Evolutionary conservation across 2,113 vertebrate species (phyloP).

Genomic region (Ardeotis arabs): DNA sequence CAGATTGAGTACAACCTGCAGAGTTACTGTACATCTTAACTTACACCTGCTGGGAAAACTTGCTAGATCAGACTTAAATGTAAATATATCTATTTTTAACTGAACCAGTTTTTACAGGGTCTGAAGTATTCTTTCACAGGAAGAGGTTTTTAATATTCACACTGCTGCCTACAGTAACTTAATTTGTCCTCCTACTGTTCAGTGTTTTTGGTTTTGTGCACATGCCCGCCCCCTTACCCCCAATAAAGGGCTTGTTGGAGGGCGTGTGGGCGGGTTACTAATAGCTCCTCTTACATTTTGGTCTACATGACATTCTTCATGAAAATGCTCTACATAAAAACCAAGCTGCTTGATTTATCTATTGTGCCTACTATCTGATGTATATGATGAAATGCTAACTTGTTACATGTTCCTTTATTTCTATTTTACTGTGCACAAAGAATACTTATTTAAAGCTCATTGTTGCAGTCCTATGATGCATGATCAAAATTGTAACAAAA

Average conservation of each 20-base stretch:
- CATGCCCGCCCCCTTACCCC: not conserved
- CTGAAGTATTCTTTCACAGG: slow-evolving; percentile 71
- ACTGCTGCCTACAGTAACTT: slow-evolving; percentile 59
- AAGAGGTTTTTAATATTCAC: slow-evolving; percentile 68
- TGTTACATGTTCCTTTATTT: slow-evolving; percentile 73
- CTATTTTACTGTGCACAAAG: slow-evolving; percentile 68
- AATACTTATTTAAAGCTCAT: slow-evolving; percentile 66
- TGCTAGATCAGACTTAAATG: slow-evolving; percentile 69
- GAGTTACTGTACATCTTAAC: slow-evolving; percentile 62
- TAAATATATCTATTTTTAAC: slow-evolving; percentile 77
- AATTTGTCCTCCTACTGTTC: slow-evolving; percentile 57
- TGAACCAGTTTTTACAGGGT: slow-evolving; percentile 73
- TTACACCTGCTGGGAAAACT: slow-evolving; percentile 62
- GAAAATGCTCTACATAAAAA: slow-evolving; percentile 23
- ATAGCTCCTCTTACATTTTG: slow-evolving; percentile 24
- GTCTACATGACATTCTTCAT: slow-evolving; percentile 53
- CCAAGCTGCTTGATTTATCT: slow-evolving; percentile 68
- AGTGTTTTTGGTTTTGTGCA: slow-evolving; percentile 56
- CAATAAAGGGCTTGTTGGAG: not conserved
- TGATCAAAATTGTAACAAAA: slow-evolving; percentile 57
- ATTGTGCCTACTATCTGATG: slow-evolving; percentile 72
- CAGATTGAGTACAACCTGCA: slow-evolving; percentile 55
- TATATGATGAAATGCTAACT: slow-evolving; percentile 70
- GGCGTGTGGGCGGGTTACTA: slow-evolving; percentile 34
- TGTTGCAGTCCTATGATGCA: slow-evolving; percentile 68